Evolutionary conservation across 35 echinoderm and acorn worm species (phyloP), one percentile per base, ranked within the genome.

Genomic region (Heliocidaris erythrogramma): DNA sequence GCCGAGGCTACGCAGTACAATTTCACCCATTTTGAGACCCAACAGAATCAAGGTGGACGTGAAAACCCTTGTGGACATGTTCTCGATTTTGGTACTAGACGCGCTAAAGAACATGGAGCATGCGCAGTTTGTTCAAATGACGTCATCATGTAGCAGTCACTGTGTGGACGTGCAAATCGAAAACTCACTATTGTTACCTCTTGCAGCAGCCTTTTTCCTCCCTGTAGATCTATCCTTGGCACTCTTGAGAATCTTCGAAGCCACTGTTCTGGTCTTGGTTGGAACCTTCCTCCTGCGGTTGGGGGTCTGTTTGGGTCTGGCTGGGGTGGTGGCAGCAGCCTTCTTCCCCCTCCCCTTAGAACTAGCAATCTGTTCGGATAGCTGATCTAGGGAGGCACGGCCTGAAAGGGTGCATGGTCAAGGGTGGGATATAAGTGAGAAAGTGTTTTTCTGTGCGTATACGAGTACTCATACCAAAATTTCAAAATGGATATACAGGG

Each of bases 231-330:
- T 78, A 78, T 89, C 31, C 47, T 32, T 89, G 87, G 87, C 87
- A 89, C 47, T 89, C 87, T 48, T 89, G 31, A 47, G 87, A 47
- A 89, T 48, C 87, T 89, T 89, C 0, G 87, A 47, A 48, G 87
- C 87, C 4, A 89, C 29, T 89, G 49, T 86, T 94, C 59, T 92
- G 65, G 60, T 94, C 88, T 49, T 94, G 92, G 48, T 60, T 16
- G 30, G 95, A 87, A 48, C 90, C 84, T 35, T 96, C 92, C 30
- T 96, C 92, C 30, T 96, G 95, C 30, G 85, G 49, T 13, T 31
- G 7, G 30, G 95, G 49, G 30, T 93, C 56, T 49, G 92, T 35
- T 85, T 94, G 49, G 32, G 92, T 35, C 56, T 94, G 29, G 32
- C 90, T 24, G 95, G 48, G 90, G 92, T 93, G 69, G n/a, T 52